Conservation (phyloP, 2,113 vertebrate species). For the Pithys albifrons region DNA sequence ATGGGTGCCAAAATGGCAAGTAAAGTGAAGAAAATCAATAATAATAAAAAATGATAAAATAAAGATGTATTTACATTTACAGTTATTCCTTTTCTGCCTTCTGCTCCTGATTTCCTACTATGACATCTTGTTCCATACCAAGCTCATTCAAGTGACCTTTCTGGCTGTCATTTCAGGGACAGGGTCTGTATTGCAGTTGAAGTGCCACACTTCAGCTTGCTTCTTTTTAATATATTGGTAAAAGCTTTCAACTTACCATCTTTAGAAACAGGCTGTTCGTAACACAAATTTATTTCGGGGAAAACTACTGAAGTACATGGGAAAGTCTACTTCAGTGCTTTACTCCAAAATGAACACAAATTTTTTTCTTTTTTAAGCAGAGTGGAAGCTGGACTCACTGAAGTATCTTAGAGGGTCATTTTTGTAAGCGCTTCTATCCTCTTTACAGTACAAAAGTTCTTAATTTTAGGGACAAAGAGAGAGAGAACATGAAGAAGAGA, state of each 20-base stretch:
- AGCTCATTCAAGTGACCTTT: neutral
- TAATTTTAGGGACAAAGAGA: neutral
- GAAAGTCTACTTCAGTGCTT: neutral
- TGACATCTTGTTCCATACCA: neutral
- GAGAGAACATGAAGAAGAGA: neutral
- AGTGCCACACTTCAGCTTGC: neutral
- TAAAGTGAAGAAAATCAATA: neutral
- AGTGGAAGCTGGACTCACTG: neutral
- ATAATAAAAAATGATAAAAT: neutral
- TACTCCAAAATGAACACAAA: neutral
- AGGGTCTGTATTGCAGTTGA: neutral
- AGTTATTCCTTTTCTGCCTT: neutral
- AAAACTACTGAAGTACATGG: neutral
- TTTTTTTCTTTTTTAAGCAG: neutral
- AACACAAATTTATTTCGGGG: neutral
- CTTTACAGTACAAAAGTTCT: neutral
- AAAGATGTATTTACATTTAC: neutral
- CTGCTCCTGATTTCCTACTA: neutral
- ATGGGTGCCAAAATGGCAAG: neutral
- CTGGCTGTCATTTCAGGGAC: neutral
- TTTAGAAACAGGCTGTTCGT: neutral
- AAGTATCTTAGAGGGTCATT: neutral
- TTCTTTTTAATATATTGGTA: neutral
- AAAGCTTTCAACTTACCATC: neutral
- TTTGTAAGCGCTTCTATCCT: neutral